Evolutionary conservation across 2,888 invertebrate genomes (phyloP), one percentile per base, ranked within the genome.

Genomic region (Chironomus tentans): DNA sequence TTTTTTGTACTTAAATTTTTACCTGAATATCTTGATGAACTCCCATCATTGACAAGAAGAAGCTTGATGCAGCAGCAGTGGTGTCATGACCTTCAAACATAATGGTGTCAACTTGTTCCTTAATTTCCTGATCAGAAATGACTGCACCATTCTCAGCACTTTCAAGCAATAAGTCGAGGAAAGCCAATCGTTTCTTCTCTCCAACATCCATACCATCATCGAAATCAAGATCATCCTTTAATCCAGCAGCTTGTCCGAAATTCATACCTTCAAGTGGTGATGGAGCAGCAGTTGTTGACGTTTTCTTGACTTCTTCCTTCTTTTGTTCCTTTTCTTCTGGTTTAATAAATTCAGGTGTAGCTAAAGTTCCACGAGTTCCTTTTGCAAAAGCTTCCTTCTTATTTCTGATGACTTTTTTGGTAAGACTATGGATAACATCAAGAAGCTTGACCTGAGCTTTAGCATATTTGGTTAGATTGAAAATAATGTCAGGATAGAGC

Each of bases 51-150:
- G 90, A 92, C n/a, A 93, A 85, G 82, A 91, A 90, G 85, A 92
- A 93, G 80, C 92, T 92, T 79, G 91, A 92, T 12, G 90, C 92
- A 28, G 92, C 91, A 3, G 93, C 92, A 2, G 92, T 92, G 2
- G 93, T 93, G 80, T 93, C 92, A 81, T 92, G 92, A 65, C 92
- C 92, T 88, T 95, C 91, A 82, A 93, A 92, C 93, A 93, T 93
- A 79, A 93, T 93, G 0, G 92, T 93, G 81, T 92, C 90, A 0
- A 93, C 92, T 87, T 93, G 92, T 81, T 93, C 92, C 79, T 91
- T 90, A 79, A 93, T 91, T 84, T 93, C 93, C 78, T 90, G 88
- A 77, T 93, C 92, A 28, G 89, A 88, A 76, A 93, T 87, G 62
- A 87, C 88, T 76, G 87, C 90, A 7, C 91, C 90, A 77, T 90